A percentile compares a stretch with the other conserved stretches of the same genome.
These are phyloP conservation scores for Drosophila mercatorum DNA, from an alignment of 2,888 invertebrate genomes.

Conservation along the genomic window DNA sequence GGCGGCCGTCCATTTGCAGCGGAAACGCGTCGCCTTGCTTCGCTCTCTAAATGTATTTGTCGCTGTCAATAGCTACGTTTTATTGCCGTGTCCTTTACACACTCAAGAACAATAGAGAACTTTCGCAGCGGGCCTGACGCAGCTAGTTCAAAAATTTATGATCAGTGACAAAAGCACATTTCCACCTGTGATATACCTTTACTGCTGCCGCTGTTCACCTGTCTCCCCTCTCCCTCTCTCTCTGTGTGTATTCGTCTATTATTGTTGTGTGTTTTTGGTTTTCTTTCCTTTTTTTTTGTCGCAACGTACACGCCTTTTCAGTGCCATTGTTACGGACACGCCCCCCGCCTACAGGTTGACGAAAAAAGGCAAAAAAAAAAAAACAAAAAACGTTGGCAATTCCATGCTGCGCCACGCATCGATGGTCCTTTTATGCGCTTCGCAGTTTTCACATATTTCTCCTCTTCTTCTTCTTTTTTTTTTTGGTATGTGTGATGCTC, in stretches of 20 bases:
- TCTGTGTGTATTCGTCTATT: not conserved
- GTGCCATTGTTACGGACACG: constrained; percentile 48
- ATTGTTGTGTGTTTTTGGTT: constrained; percentile 17
- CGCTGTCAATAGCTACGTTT: constrained; percentile 71
- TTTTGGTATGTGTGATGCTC: constrained; percentile 2
- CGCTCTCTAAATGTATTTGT: constrained; percentile 1
- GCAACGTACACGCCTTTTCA: constrained; percentile 66
- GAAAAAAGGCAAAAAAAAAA: not conserved
- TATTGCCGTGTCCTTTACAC: constrained; percentile 63
- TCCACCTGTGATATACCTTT: constrained; percentile 74
- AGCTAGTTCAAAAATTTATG: constrained; percentile 73
- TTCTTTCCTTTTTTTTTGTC: constrained; percentile 16
- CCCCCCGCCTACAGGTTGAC: constrained; percentile 39
- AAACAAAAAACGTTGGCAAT: constrained; percentile 46
- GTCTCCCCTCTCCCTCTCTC: not conserved
- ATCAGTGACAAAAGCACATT: constrained; percentile 79
- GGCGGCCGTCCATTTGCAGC: constrained; percentile 52
- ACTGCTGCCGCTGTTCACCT: constrained; percentile 30
- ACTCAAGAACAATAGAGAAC: constrained; percentile 42
- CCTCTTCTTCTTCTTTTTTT: constrained; percentile 14
- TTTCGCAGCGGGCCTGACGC: constrained; percentile 22
- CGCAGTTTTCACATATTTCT: constrained; percentile 61
- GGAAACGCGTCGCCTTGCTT: constrained; percentile 19
- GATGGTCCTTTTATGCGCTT: constrained; percentile 74
- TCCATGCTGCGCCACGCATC: constrained; percentile 69